A percentile compares a stretch with the other conserved stretches of the same genome.
phyloP scores from a whole-genome alignment of 1,140 invertebrate species.

The Drosophila leontia region DNA sequence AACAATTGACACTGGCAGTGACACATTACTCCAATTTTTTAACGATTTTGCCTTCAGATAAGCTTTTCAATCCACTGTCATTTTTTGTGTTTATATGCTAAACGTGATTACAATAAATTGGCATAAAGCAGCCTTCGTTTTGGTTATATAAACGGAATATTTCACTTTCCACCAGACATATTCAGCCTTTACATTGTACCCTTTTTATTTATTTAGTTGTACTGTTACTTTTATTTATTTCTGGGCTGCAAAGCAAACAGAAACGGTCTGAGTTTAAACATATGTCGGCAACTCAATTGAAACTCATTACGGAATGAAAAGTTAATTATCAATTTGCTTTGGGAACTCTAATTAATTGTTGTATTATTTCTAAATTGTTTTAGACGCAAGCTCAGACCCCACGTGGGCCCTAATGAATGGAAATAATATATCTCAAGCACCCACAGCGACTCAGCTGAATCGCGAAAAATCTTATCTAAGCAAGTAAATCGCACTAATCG shows the following conservation, averaged over 20 bases:
- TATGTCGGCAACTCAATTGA: constrained; percentile 26
- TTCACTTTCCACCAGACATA: constrained; percentile 16
- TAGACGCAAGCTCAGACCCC: constrained; percentile 10
- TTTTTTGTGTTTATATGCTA: constrained; percentile 31
- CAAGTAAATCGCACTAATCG: constrained; percentile 29
- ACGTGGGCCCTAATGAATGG: constrained; percentile 44
- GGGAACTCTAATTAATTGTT: constrained; percentile 57
- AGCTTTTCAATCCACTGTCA: constrained; percentile 30
- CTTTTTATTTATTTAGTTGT: constrained; percentile 6
- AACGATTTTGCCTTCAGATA: constrained; percentile 29
- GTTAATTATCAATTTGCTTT: constrained; percentile 47
- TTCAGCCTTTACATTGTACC: constrained; percentile 20
- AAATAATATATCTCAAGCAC: constrained; percentile 33
- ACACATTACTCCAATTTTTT: constrained; percentile 37
- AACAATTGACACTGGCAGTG: constrained; percentile 25
- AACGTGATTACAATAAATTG: constrained; percentile 68
- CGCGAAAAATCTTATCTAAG: constrained; percentile 28
- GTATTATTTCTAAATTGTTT: constrained; percentile 42
- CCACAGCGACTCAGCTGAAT: constrained; percentile 2
- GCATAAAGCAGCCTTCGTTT: constrained; percentile 34
- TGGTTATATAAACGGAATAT: constrained; percentile 39
- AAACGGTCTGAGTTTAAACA: constrained; percentile 14
- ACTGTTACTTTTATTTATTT: neutral
- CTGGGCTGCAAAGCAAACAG: constrained; percentile 21
- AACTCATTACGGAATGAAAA: constrained; percentile 35